Conservation (phyloP, 2,888 invertebrate species). For the Pyrochroa serraticornis region DNA sequence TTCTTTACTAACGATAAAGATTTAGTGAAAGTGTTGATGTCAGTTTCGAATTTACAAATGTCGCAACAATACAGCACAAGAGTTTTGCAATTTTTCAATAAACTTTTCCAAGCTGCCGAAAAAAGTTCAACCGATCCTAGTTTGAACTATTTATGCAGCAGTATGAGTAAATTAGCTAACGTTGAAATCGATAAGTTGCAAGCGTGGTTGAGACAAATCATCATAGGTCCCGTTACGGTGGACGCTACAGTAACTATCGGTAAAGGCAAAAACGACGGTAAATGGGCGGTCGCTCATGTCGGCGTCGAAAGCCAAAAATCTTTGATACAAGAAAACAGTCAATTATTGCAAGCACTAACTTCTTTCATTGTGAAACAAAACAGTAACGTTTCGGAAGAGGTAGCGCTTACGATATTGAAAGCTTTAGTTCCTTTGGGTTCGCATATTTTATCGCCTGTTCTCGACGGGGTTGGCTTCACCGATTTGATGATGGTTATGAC, state of each 20-base stretch:
- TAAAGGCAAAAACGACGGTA: constrained; percentile 54
- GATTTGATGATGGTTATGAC: constrained; percentile 81
- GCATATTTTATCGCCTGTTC: constrained; percentile 66
- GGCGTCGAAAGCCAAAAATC: constrained; percentile 52
- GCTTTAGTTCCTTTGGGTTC: constrained; percentile 77
- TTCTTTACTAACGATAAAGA: constrained; percentile 77
- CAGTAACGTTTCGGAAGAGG: constrained; percentile 65
- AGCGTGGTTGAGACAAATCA: constrained; percentile 69
- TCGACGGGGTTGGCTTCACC: constrained; percentile 76
- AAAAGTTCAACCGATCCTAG: constrained; percentile 67
- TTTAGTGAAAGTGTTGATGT: constrained; percentile 79
- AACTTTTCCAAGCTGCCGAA: constrained; percentile 70
- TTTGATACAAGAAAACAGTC: constrained; percentile 71
- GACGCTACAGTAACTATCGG: constrained; percentile 59
- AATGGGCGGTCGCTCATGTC: constrained; percentile 41
- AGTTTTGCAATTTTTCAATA: constrained; percentile 81
- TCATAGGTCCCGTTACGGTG: constrained; percentile 66
- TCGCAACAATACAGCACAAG: constrained; percentile 75
- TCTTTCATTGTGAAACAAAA: constrained; percentile 75
- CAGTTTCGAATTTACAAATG: constrained; percentile 77
- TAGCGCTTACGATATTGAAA: constrained; percentile 69
- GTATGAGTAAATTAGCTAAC: constrained; percentile 69
- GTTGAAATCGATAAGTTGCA: constrained; percentile 70
- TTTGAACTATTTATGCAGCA: constrained; percentile 70
- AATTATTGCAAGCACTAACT: constrained; percentile 71